Conservation (phyloP, 2,888 invertebrate genomes). For the Amphimallon solstitiale region DNA sequence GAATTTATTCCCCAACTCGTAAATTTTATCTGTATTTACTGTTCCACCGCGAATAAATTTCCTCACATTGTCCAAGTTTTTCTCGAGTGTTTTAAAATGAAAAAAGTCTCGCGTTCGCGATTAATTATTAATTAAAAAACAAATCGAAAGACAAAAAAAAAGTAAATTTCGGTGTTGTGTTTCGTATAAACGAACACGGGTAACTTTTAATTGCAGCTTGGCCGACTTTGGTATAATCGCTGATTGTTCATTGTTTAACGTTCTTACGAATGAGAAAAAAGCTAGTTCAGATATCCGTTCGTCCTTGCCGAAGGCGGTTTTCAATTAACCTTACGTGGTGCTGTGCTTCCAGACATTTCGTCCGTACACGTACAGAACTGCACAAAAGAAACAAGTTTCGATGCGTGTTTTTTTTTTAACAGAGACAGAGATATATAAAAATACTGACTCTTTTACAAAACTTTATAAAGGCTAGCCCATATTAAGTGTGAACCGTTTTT, state of each 20-base stretch:
- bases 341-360: neutral
- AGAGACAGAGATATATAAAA: too few relatives aligned
- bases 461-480: too few relatives aligned
- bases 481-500: too few relatives aligned
- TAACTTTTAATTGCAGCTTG: conserved; percentile 25
- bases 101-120: neutral
- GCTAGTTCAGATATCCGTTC: conserved; percentile 1
- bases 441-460: too few relatives aligned
- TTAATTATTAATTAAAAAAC: conserved; percentile 24
- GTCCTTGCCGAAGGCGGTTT: conserved; percentile 20
- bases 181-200: neutral
- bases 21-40: conserved; percentile 29
- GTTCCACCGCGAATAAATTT: conserved; percentile 24
- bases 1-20: conserved; percentile 16
- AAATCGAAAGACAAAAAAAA: too few relatives aligned
- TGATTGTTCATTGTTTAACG: conserved; percentile 24
- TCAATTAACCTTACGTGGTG: conserved; percentile 5
- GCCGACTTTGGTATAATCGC: neutral
- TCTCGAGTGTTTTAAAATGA: neutral
- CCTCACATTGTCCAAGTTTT: neutral
- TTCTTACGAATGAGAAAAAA: neutral
- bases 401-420: too few relatives aligned
- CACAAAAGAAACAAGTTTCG: neutral
- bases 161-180: neutral
- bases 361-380: neutral